phyloP scores from a whole-genome alignment of 2,888 invertebrate species.

The Mamestra brassicae region DNA sequence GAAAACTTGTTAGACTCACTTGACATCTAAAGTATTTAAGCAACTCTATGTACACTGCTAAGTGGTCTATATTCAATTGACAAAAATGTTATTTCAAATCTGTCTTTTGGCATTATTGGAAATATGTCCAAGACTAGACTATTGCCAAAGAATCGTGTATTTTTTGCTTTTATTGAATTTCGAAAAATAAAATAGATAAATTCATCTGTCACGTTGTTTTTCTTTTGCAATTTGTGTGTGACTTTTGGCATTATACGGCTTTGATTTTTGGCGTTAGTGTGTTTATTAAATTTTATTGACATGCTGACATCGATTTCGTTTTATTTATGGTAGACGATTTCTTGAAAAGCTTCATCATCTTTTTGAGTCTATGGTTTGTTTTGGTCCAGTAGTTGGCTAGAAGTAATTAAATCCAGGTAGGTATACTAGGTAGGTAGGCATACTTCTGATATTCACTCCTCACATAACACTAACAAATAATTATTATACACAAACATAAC shows the following conservation, averaged over 20 bases:
- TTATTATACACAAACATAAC: too few relatives aligned
- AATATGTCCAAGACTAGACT: constrained; percentile 42
- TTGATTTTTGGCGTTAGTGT: not conserved
- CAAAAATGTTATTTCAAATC: constrained; percentile 24
- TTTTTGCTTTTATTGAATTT: not conserved
- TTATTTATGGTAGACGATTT: not conserved
- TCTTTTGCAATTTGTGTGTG: not conserved
- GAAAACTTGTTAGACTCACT: not conserved
- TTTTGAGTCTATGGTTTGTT: too few relatives aligned
- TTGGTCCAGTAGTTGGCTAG: too few relatives aligned
- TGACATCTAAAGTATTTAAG: constrained; percentile 4
- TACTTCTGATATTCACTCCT: too few relatives aligned
- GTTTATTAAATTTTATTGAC: not conserved
- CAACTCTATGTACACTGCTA: not conserved
- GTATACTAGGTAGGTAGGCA: too few relatives aligned
- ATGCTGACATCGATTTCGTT: not conserved
- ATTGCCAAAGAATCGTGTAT: not conserved
- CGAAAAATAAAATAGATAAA: not conserved
- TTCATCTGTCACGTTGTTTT: not conserved
- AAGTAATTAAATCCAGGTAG: too few relatives aligned
- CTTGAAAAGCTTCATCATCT: too few relatives aligned
- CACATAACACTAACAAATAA: too few relatives aligned
- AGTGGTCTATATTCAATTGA: constrained; percentile 24
- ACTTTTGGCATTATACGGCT: not conserved
- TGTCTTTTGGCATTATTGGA: constrained; percentile 58